Evolutionary conservation across 2,797 vertebrate genomes (phyloP), one percentile per base, ranked within the genome.

Genomic region (Coreius guichenoti): DNA sequence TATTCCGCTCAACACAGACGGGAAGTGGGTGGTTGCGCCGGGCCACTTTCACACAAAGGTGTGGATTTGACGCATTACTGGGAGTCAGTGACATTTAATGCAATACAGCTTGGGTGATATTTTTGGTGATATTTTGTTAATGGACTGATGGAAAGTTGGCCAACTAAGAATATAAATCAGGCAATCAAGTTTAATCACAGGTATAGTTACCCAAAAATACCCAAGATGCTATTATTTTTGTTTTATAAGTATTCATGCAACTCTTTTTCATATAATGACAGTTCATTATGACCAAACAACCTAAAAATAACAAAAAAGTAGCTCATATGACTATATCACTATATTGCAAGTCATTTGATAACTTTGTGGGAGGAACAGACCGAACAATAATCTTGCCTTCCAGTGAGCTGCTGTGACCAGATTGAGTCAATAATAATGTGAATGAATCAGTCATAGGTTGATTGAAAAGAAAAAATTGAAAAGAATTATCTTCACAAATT

Each of bases 11-110:
- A 86, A 75, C 77, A 87, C 86, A 82, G 90, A 56, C 45, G 61
- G 77, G 54, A 90, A 90, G 79, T 89, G 89, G 91, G 89, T 91
- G 90, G 90, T 88, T 87, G 90, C 80, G 89, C 90, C 3, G n/a
- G 69, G 84, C 29, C 19, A 33, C 31, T 43, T 91, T 91, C 90
- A 89, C 88, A 90, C 76, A 72, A 84, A 85, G 86, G 77, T 65
- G 82, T 29, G 86, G 87, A 81, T 89, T 82, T 88, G 88, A 87
- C 85, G 80, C 81, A 81, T 90, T 86, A 86, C 56, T 88, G 86
- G 78, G 89, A 90, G 91, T 85, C 86, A 70, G 23, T 69, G 80
- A 80, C 65, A 81, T 81, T 43, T 70, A 70, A 81, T 56, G 67
- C 33, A 39, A 39, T 81, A 26, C 31, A 81, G 47, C 79, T 69